A percentile compares a stretch with the other conserved stretches of the same genome.
These are phyloP conservation scores for Lasioglossum vierecki DNA, from an alignment of 2,888 invertebrate genomes.

Conservation along the genomic window DNA sequence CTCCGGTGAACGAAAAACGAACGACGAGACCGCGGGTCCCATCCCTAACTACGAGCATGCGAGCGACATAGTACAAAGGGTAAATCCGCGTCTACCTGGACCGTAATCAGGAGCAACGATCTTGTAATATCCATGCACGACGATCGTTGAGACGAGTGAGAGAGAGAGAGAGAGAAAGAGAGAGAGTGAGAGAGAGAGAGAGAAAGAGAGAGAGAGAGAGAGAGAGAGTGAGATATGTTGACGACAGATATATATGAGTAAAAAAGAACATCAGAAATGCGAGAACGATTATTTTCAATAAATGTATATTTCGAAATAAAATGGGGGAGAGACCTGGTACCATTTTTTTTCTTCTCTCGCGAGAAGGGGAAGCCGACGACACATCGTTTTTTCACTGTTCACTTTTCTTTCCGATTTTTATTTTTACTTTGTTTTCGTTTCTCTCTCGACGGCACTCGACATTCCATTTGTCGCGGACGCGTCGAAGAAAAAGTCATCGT, in stretches of 20 bases:
- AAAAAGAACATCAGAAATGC: slow-evolving; percentile 49
- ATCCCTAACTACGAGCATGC: slow-evolving; percentile 15
- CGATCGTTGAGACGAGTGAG: slow-evolving; percentile 44
- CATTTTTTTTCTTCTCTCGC: not conserved
- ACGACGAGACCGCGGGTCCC: not conserved
- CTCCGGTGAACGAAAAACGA: not conserved
- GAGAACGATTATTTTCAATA: slow-evolving; percentile 70
- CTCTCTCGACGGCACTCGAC: slow-evolving; percentile 49
- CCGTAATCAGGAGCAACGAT: slow-evolving; percentile 66
- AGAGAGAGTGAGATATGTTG: not conserved
- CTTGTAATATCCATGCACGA: slow-evolving; percentile 41
- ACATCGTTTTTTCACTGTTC: not conserved
- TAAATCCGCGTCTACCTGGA: slow-evolving; percentile 51
- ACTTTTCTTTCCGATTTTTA: not conserved
- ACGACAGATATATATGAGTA: slow-evolving; percentile 7
- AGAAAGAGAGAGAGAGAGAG: too few species aligned
- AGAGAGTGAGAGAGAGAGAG: too few species aligned
- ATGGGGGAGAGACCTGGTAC: not conserved
- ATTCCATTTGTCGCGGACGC: slow-evolving; percentile 58
- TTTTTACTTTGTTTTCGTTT: slow-evolving; percentile 1
- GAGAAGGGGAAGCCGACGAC: slow-evolving; percentile 1
- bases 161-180: not conserved
- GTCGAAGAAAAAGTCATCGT: slow-evolving; percentile 59
- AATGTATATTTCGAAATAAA: slow-evolving; percentile 68
- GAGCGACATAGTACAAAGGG: slow-evolving; percentile 56